Evolutionary conservation across 2,888 invertebrate genomes (phyloP), one percentile per base, ranked within the genome.

Genomic region (Phragmatobia fuliginosa): DNA sequence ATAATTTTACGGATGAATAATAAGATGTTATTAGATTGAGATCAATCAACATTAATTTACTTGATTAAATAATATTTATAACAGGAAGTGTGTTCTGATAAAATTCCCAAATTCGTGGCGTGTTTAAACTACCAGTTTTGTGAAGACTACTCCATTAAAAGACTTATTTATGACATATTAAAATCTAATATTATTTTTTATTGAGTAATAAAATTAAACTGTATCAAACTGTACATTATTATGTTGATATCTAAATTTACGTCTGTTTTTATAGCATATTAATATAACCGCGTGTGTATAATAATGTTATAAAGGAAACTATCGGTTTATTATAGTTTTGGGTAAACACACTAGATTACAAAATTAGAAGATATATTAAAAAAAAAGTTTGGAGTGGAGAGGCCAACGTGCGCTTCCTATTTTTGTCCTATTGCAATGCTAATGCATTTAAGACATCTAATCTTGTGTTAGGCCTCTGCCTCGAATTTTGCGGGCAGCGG

Each of bases 1-100:
- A 66, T 71, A 73, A 67, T 72, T 74, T 71, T 18, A 62, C 38
- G 74, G 72, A 70, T 59, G 66, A 32, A 58, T 38, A 65, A 67
- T 71, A 73, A 67, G 71, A 74, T 71, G 59, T 28, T 58, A 66
- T 66, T 36, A 59, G 58, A 52, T 59, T 58, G 52, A 36, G 62
- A 69, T 67, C 67, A 65, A 49, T 69, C 59, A 59, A 65, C 68
- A 62, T 64, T 67, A 64, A 69, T 69, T 73, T 67, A 67, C 18
- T 32, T 33, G 18, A 62, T 65, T 62, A 45, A 52, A 58, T 45
- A 49, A 41, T 56, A 68, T 68, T 72, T 69, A 66, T 52, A 28
- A 52, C 68, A 60, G 68, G 69, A 70, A 70, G 62, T 41, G n/a
- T 38, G 38, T 61, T 70, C 28, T 61, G 67, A 67, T 67, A 64